Base-by-base conservation (phyloP, 2,113 vertebrate genomes). In the Hepsetus odoe region DNA sequence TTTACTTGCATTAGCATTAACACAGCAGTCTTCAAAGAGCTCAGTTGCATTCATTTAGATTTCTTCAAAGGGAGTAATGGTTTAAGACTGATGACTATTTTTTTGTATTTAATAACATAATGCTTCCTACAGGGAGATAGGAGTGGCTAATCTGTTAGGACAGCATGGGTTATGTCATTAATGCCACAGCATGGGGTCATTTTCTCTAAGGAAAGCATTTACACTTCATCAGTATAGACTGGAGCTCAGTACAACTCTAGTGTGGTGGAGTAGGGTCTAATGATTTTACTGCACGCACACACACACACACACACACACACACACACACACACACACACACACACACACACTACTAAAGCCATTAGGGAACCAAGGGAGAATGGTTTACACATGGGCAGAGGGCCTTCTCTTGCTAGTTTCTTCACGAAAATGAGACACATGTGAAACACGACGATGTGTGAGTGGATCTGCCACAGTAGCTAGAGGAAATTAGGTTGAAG, bases 211-310 rank as follows among this genome's bases (percentile, higher is more conserved):
- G 28, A 46, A 71, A 56, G 22, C 64, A 71, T 72, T 77, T 44
- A 32, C 30, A 40, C 11, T 30, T 42, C 22, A 80, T 35, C 58
- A 72, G 74, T 24, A 66, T 13, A 18, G 4, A 67, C 3, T 30
- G 30, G 28, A 69, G 72, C 64, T 42, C 67, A 26, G 65, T 18
- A 59, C 24, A 81, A 58, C 51, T 76, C 35, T 26, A 69, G 35
- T 26, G 68, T 9, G 32, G 76, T 33, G 38, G 33, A 51, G 51
- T 58, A 44, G 22, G 33, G 32, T 76, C 53, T 38, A 33, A 58
- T 44, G 44, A 16, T 73, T 72, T 30, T 18, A 35, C 42, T 71
- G 26, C 59, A 62, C 32, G 61, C 68, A 40, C 74, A 66, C 49
- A 77, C 65, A 64, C n/a, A n/a, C n/a, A n/a, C n/a, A n/a, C n/a